Evolutionary conservation across 2,797 vertebrate genomes (phyloP).

Genomic region (Ctenopoma multispine): DNA sequence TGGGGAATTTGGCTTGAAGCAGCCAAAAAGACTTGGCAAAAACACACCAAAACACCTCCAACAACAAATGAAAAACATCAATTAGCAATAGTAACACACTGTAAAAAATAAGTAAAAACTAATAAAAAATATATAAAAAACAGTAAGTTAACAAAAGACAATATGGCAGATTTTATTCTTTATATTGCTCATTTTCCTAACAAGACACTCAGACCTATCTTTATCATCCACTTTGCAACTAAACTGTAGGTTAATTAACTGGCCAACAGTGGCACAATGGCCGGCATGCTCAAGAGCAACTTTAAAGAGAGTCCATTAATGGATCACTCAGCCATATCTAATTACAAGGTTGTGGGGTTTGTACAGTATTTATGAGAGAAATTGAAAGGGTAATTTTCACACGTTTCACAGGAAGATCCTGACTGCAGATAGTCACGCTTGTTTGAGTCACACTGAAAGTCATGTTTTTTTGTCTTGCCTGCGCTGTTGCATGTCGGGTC

Average conservation of each 20-base stretch:
- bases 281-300: constrained; percentile 17
- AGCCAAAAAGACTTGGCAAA: constrained; percentile 23
- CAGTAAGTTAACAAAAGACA: background rate
- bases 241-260: constrained; percentile 45
- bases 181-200: background rate
- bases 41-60: constrained; percentile 1
- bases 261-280: constrained; percentile 6
- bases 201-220: constrained; percentile 16
- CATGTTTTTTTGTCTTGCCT: constrained; percentile 10
- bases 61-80: background rate
- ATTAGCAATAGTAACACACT: background rate
- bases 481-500: background rate
- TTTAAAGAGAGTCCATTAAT: constrained; percentile 44
- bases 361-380: constrained; percentile 34
- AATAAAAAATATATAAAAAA: background rate
- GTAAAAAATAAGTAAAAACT: constrained; percentile 8
- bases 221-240: constrained; percentile 31
- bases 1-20: constrained; percentile 4
- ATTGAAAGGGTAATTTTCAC: constrained; percentile 25
- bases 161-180: background rate
- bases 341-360: constrained; percentile 49
- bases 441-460: background rate
- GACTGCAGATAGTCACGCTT: background rate
- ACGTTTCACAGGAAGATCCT: too few species aligned
- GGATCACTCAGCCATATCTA: constrained; percentile 43